Evolutionary conservation across 2,888 invertebrate genomes (phyloP).

Genomic region (Cheilosia vulpina): DNA sequence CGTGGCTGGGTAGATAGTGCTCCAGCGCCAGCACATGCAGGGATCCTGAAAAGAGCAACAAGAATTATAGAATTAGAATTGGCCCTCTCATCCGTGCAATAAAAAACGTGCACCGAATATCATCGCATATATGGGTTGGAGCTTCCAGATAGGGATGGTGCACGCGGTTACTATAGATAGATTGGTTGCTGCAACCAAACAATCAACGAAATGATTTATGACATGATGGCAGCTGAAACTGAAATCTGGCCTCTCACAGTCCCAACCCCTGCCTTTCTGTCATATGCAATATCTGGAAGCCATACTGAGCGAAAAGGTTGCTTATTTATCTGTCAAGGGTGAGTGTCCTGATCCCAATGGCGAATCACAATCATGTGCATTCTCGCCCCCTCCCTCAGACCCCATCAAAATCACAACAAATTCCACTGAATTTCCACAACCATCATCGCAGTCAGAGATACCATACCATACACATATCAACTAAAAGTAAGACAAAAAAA

Average conservation of each 20-base stretch:
- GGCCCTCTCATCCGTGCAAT: slow-evolving; percentile 14
- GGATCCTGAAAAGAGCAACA: slow-evolving; percentile 85
- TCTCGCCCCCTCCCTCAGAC: slow-evolving; percentile 12
- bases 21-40: slow-evolving; percentile 93
- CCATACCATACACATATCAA: slow-evolving; percentile 56
- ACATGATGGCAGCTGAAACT: slow-evolving; percentile 71
- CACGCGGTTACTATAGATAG: slow-evolving; percentile 25
- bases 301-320: slow-evolving; percentile 63
- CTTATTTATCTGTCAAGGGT: slow-evolving; percentile 60
- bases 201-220: slow-evolving; percentile 75
- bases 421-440: slow-evolving; percentile 56
- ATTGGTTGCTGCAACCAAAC: slow-evolving; percentile 57
- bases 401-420: slow-evolving; percentile 64
- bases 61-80: slow-evolving; percentile 62
- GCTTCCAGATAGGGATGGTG: not conserved
- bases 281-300: slow-evolving; percentile 65
- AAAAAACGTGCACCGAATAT: slow-evolving; percentile 64
- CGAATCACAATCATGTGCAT: slow-evolving; percentile 57
- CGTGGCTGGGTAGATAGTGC: slow-evolving; percentile 93
- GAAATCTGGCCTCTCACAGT: slow-evolving; percentile 62
- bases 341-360: slow-evolving; percentile 55
- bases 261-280: slow-evolving; percentile 19
- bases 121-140: too few relatives aligned
- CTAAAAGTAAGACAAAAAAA: slow-evolving; percentile 26
- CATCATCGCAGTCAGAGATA: slow-evolving; percentile 60